Evolutionary conservation across 2,113 vertebrate genomes (phyloP).

Genomic region (Ariopsis seemanni): DNA sequence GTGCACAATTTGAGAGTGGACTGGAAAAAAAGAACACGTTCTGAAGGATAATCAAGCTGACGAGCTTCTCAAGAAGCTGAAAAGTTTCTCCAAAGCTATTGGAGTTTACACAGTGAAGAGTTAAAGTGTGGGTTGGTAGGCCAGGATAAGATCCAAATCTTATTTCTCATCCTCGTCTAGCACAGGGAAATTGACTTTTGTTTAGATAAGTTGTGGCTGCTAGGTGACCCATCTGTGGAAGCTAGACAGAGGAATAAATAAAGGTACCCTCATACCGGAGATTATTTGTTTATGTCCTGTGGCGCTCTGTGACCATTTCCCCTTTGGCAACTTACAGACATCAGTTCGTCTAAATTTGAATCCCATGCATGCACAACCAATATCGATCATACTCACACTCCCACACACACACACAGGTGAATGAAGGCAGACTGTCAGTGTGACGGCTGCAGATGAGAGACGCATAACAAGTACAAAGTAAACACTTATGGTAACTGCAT

Average conservation of each 20-base stretch:
- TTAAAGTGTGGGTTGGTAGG: not conserved
- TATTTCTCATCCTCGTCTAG: not conserved
- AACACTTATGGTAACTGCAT: not conserved
- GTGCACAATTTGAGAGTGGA: not conserved
- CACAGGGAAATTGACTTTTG: not conserved
- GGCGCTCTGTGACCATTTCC: not conserved
- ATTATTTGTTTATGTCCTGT: not conserved
- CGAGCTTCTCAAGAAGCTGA: not conserved
- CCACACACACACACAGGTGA: conserved; percentile 12
- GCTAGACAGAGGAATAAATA: not conserved
- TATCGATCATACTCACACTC: not conserved
- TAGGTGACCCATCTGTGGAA: not conserved
- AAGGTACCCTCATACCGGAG: not conserved
- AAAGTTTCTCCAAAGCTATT: not conserved
- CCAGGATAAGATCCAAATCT: not conserved
- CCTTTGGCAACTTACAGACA: not conserved
- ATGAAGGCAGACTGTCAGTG: not conserved
- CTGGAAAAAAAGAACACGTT: not conserved
- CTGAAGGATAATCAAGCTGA: not conserved
- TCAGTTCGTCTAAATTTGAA: not conserved
- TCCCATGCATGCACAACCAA: not conserved
- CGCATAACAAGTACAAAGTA: not conserved
- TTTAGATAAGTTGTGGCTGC: not conserved
- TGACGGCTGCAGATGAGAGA: not conserved
- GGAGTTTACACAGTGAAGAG: not conserved